These are phyloP conservation scores for Panagrolaimus sp. DNA, from an alignment of 1,140 invertebrate species.

Conservation along the genomic window DNA sequence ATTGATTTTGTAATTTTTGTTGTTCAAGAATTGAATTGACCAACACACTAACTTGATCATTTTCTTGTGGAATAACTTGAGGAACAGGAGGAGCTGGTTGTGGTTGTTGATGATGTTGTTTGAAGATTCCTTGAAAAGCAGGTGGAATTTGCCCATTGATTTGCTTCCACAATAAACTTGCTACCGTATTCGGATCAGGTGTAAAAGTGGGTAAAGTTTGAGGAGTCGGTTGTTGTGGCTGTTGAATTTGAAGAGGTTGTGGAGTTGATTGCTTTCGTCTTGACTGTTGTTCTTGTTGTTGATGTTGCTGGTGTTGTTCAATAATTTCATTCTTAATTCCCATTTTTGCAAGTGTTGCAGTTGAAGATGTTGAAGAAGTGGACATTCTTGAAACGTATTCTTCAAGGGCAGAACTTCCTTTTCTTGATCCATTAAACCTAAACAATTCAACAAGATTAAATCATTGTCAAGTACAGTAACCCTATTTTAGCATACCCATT, in stretches of 20 bases:
- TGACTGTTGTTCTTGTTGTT: no score
- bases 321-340: slow-evolving; percentile 11
- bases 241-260: slow-evolving; percentile 2
- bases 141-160: slow-evolving; percentile 17
- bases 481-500: slow-evolving; percentile 20
- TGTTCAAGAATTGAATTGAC: slow-evolving; percentile 38
- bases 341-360: not conserved
- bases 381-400: slow-evolving; percentile 45
- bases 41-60: slow-evolving; percentile 21
- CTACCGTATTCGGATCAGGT: slow-evolving; percentile 16
- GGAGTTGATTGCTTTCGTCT: slow-evolving; percentile 4
- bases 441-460: not conserved
- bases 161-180: slow-evolving; percentile 2
- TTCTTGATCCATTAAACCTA: slow-evolving; percentile 26
- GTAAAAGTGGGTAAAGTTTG: not conserved
- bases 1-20: slow-evolving; percentile 24
- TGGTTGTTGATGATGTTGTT: not conserved
- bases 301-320: slow-evolving; percentile 9
- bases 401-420: slow-evolving; percentile 44
- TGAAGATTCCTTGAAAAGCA: slow-evolving; percentile 15
- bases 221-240: not conserved
- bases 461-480: not conserved
- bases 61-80: not conserved
- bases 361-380: slow-evolving; percentile 30
- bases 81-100: not conserved